Evolutionary conservation across 2,888 invertebrate species (phyloP), one percentile per base, ranked within the genome.

Genomic region (Melanophora roralis): DNA sequence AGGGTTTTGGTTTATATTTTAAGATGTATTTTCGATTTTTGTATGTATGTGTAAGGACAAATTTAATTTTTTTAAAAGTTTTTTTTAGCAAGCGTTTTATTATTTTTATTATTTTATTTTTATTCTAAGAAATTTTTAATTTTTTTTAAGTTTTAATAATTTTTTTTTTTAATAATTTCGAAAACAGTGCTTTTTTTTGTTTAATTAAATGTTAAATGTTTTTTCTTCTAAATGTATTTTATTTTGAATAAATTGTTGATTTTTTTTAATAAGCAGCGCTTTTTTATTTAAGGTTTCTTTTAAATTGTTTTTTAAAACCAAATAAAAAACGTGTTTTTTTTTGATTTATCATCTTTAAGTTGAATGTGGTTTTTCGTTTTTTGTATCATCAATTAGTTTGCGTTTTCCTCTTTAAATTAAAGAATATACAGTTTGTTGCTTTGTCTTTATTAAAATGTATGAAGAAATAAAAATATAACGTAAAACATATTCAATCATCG

Each of bases 21-120:
- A 73, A 14, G 45, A 53, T 14, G n/a, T n/a, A n/a, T 38, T 53
- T 57, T 73, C 27, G 27, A 27, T 5, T n/a, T 19, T 47, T 27
- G 23, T n/a, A 38, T 16, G 14, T 45, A 34, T 55, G 2, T 36
- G 27, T 34, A 51, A 40, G 9, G 1, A n/a, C 23, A 23, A 23
- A 36, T 8, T 27, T n/a, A 9, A 51, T 12, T 14, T 64, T 68
- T 27, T 5, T 27, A 5, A 5, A 27, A 5, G 3, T 60, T 74
- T 60, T 53, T 64, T 47, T 62, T 78, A 74, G 81, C 81, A 74
- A 81, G 73, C 74, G 14, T 74, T 77, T 68, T 69, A 43, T 38
- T 72, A 65, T 49, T 64, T 38, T 55, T 36, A 11, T 57, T 34
- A 32, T 11, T 64, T 62, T 51, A 40, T 67, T 81, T 51, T 43